Evolutionary conservation across 2,888 invertebrate species (phyloP).

Genomic region (Drosophila differens): DNA sequence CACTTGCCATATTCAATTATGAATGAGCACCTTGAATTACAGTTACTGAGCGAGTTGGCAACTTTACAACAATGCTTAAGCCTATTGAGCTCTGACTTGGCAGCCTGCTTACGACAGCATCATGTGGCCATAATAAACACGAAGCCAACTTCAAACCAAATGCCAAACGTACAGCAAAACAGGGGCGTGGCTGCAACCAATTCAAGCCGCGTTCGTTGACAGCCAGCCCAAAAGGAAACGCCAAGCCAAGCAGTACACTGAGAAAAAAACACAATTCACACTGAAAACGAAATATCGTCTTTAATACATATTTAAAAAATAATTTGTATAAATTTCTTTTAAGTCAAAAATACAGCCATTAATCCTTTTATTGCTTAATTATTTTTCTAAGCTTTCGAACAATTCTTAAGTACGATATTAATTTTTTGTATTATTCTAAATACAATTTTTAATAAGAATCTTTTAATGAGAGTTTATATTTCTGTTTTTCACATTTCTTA

Average conservation of each 20-base stretch:
- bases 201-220: constrained; percentile 20
- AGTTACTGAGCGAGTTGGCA: constrained; percentile 44
- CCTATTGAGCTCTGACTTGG: constrained; percentile 22
- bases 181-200: constrained; percentile 33
- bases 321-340: not conserved
- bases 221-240: constrained; percentile 27
- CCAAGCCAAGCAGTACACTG: not conserved
- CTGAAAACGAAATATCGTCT: not conserved
- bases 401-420: too few species aligned
- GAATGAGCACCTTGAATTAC: constrained; percentile 71
- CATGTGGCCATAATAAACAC: constrained; percentile 26
- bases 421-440: too few species aligned
- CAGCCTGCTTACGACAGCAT: constrained; percentile 6
- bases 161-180: constrained; percentile 15
- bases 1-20: constrained; percentile 73
- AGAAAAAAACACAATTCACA: not conserved
- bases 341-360: not conserved
- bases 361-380: not conserved
- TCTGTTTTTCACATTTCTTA: not conserved
- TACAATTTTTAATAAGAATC: too few species aligned
- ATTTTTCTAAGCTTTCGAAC: not conserved
- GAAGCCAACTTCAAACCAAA: constrained; percentile 26
- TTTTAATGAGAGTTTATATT: not conserved
- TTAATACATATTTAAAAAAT: not conserved
- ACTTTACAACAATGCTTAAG: constrained; percentile 33